Evolutionary conservation across 1,140 invertebrate species (phyloP).

Genomic region (Eumaeus atala): DNA sequence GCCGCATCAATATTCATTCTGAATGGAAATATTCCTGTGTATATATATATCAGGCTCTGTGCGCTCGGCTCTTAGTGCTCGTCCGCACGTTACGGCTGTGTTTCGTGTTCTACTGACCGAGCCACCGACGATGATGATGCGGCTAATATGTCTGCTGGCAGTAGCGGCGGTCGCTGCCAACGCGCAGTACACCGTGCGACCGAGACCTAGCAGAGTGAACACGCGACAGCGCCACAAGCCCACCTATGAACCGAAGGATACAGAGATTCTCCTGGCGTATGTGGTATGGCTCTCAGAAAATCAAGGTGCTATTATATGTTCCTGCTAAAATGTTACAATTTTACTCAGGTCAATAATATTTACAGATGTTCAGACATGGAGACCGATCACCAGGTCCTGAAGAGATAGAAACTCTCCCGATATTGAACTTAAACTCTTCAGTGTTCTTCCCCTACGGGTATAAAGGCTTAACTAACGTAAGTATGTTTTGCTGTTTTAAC

Average conservation of each 20-base stretch:
- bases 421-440: slow-evolving; percentile 76
- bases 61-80: not conserved
- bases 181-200: not conserved
- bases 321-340: not conserved
- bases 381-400: slow-evolving; percentile 82
- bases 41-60: not conserved
- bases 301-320: not conserved
- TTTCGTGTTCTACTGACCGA: not conserved
- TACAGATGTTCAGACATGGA: slow-evolving; percentile 84
- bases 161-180: not conserved
- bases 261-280: not conserved
- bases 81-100: not conserved
- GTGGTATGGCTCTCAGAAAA: not conserved
- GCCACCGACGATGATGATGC: not conserved
- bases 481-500: too few relatives aligned
- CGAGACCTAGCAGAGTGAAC: not conserved
- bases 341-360: not conserved
- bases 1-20: slow-evolving; percentile 1
- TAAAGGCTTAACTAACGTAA: slow-evolving; percentile 83
- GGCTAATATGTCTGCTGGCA: not conserved
- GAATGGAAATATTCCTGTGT: not conserved
- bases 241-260: not conserved
- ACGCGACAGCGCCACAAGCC: not conserved
- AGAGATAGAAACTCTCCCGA: slow-evolving; percentile 75
- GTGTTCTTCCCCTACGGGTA: slow-evolving; percentile 80